phyloP scores from a whole-genome alignment of 2,888 invertebrate species.

The Scaptomyza tumidula region DNA sequence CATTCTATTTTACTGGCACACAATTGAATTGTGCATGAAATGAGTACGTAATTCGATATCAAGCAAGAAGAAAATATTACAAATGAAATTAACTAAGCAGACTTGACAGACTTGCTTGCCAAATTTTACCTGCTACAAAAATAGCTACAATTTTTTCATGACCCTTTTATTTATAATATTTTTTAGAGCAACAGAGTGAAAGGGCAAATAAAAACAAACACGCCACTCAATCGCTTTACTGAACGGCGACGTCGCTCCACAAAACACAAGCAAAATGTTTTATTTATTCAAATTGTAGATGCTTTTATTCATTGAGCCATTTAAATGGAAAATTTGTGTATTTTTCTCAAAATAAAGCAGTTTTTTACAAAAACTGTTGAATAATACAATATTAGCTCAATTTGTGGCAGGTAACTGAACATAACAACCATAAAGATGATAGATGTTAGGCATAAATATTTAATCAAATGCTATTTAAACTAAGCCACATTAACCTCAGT shows the following conservation, averaged over 20 bases:
- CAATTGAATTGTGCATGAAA: too few relatives aligned
- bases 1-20: too few relatives aligned
- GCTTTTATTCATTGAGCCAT: conserved; percentile 3
- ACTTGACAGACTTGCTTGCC: neutral
- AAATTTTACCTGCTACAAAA: neutral
- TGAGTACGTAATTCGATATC: too few relatives aligned
- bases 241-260: conserved; percentile 3
- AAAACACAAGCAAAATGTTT: conserved; percentile 35
- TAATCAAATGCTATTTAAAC: neutral
- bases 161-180: neutral
- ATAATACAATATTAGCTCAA: neutral
- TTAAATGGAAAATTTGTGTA: conserved; percentile 3
- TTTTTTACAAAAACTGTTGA: neutral
- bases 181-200: neutral
- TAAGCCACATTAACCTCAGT: neutral
- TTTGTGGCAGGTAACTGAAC: neutral
- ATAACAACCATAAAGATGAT: neutral
- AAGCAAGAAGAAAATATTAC: too few relatives aligned
- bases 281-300: conserved; percentile 49
- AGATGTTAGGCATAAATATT: neutral
- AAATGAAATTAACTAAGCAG: neutral
- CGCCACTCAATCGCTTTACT: conserved; percentile 39
- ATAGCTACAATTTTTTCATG: neutral
- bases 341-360: neutral
- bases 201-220: neutral